phyloP scores from a whole-genome alignment of 1,140 invertebrate species.

The Lysiphlebus fabarum region DNA sequence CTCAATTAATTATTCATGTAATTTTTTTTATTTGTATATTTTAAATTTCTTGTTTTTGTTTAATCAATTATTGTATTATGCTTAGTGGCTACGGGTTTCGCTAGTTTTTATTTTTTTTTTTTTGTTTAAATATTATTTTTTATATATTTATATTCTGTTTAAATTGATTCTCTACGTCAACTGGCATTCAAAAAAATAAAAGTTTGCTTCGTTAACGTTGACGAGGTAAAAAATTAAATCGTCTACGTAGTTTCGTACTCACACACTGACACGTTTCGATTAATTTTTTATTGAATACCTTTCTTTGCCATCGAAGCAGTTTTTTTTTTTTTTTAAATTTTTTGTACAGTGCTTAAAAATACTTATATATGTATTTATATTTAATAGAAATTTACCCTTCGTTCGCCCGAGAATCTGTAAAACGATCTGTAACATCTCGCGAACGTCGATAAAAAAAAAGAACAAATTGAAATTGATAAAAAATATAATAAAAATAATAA shows the following conservation, averaged over 20 bases:
- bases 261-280: constrained; percentile 7
- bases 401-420: constrained; percentile 28
- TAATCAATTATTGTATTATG: constrained; percentile 41
- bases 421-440: constrained; percentile 4
- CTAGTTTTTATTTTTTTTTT: constrained; percentile 5
- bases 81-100: constrained; percentile 30
- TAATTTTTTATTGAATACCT: constrained; percentile 3
- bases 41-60: constrained; percentile 11
- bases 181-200: constrained; percentile 21
- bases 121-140: constrained; percentile 9
- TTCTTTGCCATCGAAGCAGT: constrained; percentile 3
- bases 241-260: constrained; percentile 24
- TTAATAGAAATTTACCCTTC: constrained; percentile 29
- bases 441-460: constrained; percentile 1
- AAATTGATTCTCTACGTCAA: constrained; percentile 16
- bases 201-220: constrained; percentile 22
- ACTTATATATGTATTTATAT: constrained; percentile 21
- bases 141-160: constrained; percentile 12
- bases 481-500: not conserved
- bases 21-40: too few species aligned
- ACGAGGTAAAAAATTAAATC: constrained; percentile 49
- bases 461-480: not conserved
- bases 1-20: constrained; percentile 7
- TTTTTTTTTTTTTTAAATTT: constrained; percentile 6
- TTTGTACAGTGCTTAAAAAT: constrained; percentile 34